Evolutionary conservation across 2,888 invertebrate genomes (phyloP), one percentile per base, ranked within the genome.

Genomic region (Leucophenga maculata): DNA sequence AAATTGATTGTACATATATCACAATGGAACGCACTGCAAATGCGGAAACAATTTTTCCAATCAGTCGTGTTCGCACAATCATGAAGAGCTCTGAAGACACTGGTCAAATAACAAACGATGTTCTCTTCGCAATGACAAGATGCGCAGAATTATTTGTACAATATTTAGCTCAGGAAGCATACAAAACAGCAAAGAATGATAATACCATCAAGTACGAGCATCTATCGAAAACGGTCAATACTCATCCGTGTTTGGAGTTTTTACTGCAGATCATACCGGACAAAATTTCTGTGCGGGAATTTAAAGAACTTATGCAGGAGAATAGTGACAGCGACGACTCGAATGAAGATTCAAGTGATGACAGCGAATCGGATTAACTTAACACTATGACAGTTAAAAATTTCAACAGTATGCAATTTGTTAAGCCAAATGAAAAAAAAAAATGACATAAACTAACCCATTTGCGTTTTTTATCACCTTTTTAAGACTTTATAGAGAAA

Each of bases 81-180:
- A 88, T 88, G 87, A 87, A 87, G 72, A 88, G 87, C 72, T 87
- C 88, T 0, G 76, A 86, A 69, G 86, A 87, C 69, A 87, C 87
- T 0, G 88, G 87, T 0, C 79, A 81, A 26, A 86, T 88, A 1
- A 80, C 78, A 13, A 83, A 81, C 67, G 88, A 88, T 70, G 87
- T 85, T 0, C 75, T 88, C 0, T 83, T 84, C 39, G 72, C 86
- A 3, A 84, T 87, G 74, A 83, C 87, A 44, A 86, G 84, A 68
- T 80, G 86, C 22, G 83, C 87, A 73, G 88, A 88, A 78, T 76
- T 86, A 70, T 88, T 88, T 66, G 84, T 88, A 1, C 85, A 86
- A 69, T 79, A 87, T 69, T 71, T 88, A 44, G 84, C 86, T 0
- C 79, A 79, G 6, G 85, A 83, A 65, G 83, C 88, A 0, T 84